phyloP scores from a whole-genome alignment of 2,888 invertebrate genomes.

The Lycophotia porphyrea region DNA sequence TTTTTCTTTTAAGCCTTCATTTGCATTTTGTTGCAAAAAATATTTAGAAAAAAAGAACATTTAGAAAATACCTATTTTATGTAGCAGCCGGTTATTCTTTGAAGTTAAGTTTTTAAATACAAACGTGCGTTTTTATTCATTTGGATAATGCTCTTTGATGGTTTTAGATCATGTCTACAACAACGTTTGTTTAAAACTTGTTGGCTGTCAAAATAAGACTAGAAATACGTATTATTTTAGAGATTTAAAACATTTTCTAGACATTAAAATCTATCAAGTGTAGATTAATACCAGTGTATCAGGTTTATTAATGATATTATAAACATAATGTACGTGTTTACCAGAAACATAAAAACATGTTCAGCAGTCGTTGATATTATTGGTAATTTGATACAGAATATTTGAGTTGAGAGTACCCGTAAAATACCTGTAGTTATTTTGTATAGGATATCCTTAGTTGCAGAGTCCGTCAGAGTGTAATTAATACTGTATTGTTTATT shows the following conservation, averaged over 20 bases:
- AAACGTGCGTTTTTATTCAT: not conserved
- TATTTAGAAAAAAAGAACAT: not conserved
- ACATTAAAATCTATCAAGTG: not conserved
- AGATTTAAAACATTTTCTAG: not conserved
- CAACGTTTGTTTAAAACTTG: not conserved
- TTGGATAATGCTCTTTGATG: not conserved
- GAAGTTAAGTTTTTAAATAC: not conserved
- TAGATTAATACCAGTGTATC: not conserved
- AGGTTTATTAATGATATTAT: not conserved
- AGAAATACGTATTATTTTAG: not conserved
- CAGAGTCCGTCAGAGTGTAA: not conserved
- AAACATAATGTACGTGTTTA: not conserved
- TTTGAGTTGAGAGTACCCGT: not conserved
- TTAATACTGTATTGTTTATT: not conserved
- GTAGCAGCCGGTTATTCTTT: not conserved
- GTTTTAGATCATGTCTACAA: not conserved
- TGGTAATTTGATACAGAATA: slow-evolving; percentile 1
- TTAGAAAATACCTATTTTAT: not conserved
- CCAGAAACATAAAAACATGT: not conserved
- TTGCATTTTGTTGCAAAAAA: slow-evolving; percentile 52
- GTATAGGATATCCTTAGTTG: not conserved
- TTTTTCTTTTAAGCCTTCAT: slow-evolving; percentile 48
- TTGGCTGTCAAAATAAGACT: not conserved
- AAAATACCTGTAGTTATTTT: slow-evolving; percentile 1
- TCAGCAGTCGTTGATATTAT: not conserved